A percentile compares a stretch with the other conserved stretches of the same genome.
Evolutionary conservation across 2,113 vertebrate species (phyloP).

Genomic region (Cynoglossus semilaevis): DNA sequence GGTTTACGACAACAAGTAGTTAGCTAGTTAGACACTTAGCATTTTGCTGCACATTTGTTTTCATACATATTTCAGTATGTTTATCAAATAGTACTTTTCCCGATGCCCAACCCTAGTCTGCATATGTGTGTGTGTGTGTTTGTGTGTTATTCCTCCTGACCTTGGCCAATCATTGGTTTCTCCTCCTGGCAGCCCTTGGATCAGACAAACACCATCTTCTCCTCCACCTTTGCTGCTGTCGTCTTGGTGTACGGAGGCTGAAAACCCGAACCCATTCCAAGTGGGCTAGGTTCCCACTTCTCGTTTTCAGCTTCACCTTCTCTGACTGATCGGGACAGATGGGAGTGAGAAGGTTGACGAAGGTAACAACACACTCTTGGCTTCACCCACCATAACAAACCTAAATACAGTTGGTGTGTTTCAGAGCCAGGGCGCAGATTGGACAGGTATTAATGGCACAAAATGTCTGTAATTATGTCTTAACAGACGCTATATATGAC

Average conservation of each 20-base stretch:
- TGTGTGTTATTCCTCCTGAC: constrained; percentile 48
- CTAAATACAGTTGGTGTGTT: too few species aligned
- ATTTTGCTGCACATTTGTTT: too few species aligned
- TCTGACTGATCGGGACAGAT: constrained; percentile 30
- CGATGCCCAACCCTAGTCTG: too few species aligned
- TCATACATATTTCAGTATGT: constrained; percentile 36
- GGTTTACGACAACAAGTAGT: too few species aligned
- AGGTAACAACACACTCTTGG: neutral
- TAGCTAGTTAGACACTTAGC: too few species aligned
- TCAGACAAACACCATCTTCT: constrained; percentile 58
- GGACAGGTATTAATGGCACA: too few species aligned
- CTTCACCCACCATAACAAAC: neutral
- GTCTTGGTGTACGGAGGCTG: constrained; percentile 34
- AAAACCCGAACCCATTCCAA: constrained; percentile 37
- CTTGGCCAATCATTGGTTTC: constrained; percentile 63
- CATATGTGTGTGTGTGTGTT: neutral
- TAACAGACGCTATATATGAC: too few species aligned
- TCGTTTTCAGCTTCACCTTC: constrained; percentile 23
- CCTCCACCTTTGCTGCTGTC: constrained; percentile 27
- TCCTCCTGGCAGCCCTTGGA: constrained; percentile 67
- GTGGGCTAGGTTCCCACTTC: constrained; percentile 31
- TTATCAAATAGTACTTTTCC: constrained; percentile 11
- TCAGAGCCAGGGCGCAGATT: too few species aligned
- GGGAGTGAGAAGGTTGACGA: constrained; percentile 14
- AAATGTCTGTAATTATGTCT: too few species aligned